phyloP scores from a whole-genome alignment of 2,797 vertebrate species.

The Euphonia xanthogaster region DNA sequence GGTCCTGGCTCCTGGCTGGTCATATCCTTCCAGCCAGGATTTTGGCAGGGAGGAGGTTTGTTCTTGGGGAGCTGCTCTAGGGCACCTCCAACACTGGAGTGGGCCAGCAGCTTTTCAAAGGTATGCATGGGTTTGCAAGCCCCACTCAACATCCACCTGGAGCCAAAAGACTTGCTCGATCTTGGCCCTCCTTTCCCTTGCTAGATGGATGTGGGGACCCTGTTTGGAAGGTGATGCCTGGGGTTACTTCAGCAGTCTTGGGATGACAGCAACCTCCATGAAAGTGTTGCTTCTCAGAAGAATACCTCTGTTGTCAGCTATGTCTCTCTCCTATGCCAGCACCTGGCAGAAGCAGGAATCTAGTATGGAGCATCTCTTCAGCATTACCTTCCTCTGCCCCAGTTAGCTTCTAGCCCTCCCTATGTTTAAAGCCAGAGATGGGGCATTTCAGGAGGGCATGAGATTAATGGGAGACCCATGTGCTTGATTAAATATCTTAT shows the following conservation, averaged over 20 bases:
- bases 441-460: background rate
- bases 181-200: background rate
- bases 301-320: background rate
- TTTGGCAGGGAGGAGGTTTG: background rate
- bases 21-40: rapidly evolving
- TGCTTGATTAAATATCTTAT: background rate
- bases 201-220: background rate
- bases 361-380: background rate
- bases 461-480: background rate
- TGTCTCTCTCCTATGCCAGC: background rate
- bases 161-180: background rate
- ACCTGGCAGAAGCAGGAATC: background rate
- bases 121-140: background rate
- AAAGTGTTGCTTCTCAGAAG: background rate
- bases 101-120: background rate
- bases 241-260: background rate
- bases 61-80: background rate
- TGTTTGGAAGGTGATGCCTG: background rate
- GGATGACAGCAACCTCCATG: rapidly evolving
- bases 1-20: background rate
- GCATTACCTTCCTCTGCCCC: background rate
- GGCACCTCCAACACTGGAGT: background rate
- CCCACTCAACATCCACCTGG: background rate
- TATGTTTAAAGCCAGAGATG: background rate
- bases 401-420: background rate